Base-by-base conservation (phyloP, 2,888 invertebrate genomes). In the Clepsis dumicolana region DNA sequence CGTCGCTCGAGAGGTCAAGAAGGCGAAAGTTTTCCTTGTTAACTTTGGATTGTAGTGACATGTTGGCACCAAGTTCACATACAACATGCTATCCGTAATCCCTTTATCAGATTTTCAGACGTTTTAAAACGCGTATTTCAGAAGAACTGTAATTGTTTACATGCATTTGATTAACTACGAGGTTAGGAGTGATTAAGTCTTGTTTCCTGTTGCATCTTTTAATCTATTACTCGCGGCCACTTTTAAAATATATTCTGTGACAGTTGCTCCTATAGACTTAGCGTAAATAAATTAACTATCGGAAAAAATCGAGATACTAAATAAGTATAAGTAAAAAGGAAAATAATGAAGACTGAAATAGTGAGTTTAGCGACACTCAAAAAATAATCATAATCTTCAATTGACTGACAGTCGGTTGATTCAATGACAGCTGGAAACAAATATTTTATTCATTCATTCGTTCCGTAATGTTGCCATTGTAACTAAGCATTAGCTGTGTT, bases 21-120 rank as follows among this genome's bases (percentile, higher is more conserved):
- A 96, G 93, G 75, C 95, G 94, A 81, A 95, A 95, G 73, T 95
- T 95, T 89, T 95, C 95, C 80, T 95, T 95, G 79, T 94, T 94
- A 77, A 89, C 85, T 84, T 89, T 94, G 32, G 87, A 82, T 70
- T 90, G 86, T 76, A 86, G 74, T 73, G 91, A 89, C 93, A 93
- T 93, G 76, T 80, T 89, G 75, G 61, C 60, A 65, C 71, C 70
- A 75, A 69, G 72, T 76, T 79, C 76, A 78, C 80, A 79, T 69
- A 81, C 76, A 82, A 82, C 88, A 91, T 92, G 73, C 86, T 91
- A 89, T 78, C 74, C 72, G 71, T 70, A 62, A 72, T 68, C 65
- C 64, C 57, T 71, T 70, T 63, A 41, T 65, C 56, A n/a, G 21
- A 38, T 27, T 41, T 54, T 35, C 41, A 52, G 24, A 52, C 10